Base-by-base conservation (phyloP, 2,888 invertebrate species). In the Ennomos fuscantarius region DNA sequence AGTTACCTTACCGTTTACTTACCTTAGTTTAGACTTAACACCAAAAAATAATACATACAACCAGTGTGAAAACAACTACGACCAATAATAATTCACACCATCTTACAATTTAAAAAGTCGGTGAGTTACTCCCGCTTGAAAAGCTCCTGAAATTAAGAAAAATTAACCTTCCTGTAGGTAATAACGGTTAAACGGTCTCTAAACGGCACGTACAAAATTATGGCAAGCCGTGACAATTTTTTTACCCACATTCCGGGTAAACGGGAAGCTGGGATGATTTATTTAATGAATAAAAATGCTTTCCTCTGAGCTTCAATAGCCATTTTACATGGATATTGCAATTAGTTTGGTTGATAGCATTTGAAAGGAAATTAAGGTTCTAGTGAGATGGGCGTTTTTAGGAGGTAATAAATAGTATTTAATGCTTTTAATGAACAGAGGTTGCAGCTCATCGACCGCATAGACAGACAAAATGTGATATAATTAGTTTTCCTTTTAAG, bases 251-350 rank as follows among this genome's bases (percentile, higher is more conserved):
- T 86, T 87, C 83, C 74, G 66, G 71, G 65, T 60, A 79, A 71
- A 63, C 72, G 75, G 78, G 81, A 83, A 86, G 86, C 86, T 81
- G 39, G 62, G 33, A 80, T 90, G 90, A 91, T 89, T 91, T 89
- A 90, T 91, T 78, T 92, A 90, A 92, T 92, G 92, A 91, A 89
- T 91, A 92, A 91, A 91, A 90, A 92, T 91, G 89, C 82, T 83
- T 60, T 76, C 70, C 75, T 71, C 74, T 68, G 69, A 72, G 74
- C 70, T 65, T 65, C 62, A 62, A 58, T 67, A 66, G 76, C 77
- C 79, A 80, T 82, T 86, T 85, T 78, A 73, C 80, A 75, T 78
- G 80, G 84, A 87, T 85, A 81, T 76, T 82, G 82, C 85, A 89
- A 91, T 91, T 91, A 90, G 84, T 82, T 68, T 70, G 69, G 68